phyloP scores from a whole-genome alignment of 1,140 invertebrate species.

The Elysia chlorotica region DNA sequence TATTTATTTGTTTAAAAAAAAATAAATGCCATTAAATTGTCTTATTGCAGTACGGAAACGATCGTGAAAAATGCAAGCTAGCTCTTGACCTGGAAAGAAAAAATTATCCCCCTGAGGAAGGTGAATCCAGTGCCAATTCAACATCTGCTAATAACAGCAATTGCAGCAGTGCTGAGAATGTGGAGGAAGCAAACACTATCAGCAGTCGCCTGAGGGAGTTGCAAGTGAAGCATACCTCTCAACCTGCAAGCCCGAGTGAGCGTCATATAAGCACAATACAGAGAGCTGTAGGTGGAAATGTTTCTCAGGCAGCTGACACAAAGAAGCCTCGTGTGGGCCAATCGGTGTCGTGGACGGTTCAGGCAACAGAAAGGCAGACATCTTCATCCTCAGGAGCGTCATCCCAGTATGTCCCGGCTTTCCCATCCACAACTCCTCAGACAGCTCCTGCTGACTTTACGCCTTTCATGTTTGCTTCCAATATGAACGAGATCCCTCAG shows the following conservation, averaged over 20 bases:
- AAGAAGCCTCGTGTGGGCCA: constrained; percentile 4
- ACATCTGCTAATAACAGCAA: neutral
- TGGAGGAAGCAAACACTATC: neutral
- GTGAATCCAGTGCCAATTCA: neutral
- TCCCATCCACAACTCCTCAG: neutral
- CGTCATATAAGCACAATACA: constrained; percentile 17
- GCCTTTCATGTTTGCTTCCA: constrained; percentile 6
- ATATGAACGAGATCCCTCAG: constrained; percentile 7
- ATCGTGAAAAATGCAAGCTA: constrained; percentile 13
- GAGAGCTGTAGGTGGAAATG: neutral
- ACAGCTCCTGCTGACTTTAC: constrained; percentile 21
- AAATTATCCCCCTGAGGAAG: neutral
- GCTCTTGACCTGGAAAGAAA: constrained; percentile 3
- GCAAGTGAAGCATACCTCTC: neutral
- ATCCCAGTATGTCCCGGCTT: neutral
- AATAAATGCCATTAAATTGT: neutral
- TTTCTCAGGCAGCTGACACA: neutral
- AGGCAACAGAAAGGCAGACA: neutral
- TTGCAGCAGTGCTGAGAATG: neutral
- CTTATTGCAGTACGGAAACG: constrained; percentile 12
- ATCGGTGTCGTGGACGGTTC: constrained; percentile 11
- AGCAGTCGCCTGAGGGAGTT: neutral
- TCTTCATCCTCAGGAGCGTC: neutral
- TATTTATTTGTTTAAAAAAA: neutral
- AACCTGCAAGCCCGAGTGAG: neutral